Percentiles rank a stretch among this genome's conserved stretches.
These are phyloP conservation scores for Phthorimaea operculella DNA, from an alignment of 1,140 invertebrate species.

Conservation along the genomic window DNA sequence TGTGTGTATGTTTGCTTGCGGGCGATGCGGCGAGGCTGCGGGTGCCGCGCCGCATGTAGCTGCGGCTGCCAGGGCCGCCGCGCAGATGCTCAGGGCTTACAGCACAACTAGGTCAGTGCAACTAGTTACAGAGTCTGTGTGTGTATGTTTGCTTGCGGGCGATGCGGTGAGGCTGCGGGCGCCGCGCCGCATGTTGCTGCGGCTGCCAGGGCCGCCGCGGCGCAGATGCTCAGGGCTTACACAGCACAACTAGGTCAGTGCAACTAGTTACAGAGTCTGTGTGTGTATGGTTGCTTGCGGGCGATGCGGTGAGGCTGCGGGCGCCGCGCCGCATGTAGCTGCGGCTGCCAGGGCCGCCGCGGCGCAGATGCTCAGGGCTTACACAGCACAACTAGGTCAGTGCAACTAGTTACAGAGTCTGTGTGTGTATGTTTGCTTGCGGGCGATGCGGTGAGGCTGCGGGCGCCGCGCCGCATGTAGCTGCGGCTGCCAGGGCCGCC, in stretches of 20 bases:
- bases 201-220: slow-evolving; percentile 85
- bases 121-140: no score
- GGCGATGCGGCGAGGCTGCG: slow-evolving; percentile 77
- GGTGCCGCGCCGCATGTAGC: slow-evolving; percentile 74
- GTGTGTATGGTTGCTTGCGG: slow-evolving; percentile 79
- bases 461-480: slow-evolving; percentile 73
- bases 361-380: slow-evolving; percentile 83
- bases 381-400: slow-evolving; percentile 81
- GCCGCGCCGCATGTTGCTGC: slow-evolving; percentile 78
- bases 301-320: slow-evolving; percentile 76
- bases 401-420: no score
- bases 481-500: slow-evolving; percentile 83
- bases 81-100: slow-evolving; percentile 83
- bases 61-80: slow-evolving; percentile 84
- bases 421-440: slow-evolving; percentile 81
- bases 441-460: slow-evolving; percentile 78
- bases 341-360: slow-evolving; percentile 86
- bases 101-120: slow-evolving; percentile 77
- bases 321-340: slow-evolving; percentile 74
- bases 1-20: slow-evolving; percentile 81
- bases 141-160: slow-evolving; percentile 80
- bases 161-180: slow-evolving; percentile 75
- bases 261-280: no score
- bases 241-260: slow-evolving; percentile 78
- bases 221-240: slow-evolving; percentile 83